phyloP scores from a whole-genome alignment of 2,888 invertebrate genomes.

The Cheilosia grossa region DNA sequence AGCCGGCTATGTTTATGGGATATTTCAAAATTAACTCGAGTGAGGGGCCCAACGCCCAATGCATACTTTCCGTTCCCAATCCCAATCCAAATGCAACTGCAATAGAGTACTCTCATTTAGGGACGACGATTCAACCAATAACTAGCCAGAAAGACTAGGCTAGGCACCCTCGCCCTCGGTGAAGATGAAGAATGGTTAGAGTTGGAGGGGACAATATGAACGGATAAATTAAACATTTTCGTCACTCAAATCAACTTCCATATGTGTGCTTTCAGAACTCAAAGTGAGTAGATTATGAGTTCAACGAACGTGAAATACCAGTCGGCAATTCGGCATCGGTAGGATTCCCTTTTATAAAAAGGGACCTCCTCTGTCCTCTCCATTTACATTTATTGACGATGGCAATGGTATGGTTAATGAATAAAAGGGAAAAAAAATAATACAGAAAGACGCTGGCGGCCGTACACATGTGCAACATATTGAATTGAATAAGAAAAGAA shows the following conservation, averaged over 20 bases:
- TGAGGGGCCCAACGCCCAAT: not conserved
- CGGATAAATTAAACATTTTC: too few relatives aligned
- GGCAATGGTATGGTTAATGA: not conserved
- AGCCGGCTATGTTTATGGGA: constrained; percentile 3
- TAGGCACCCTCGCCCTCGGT: too few relatives aligned
- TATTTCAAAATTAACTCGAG: constrained; percentile 10
- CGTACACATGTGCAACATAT: too few relatives aligned
- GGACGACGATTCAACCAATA: too few relatives aligned
- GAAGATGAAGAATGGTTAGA: too few relatives aligned
- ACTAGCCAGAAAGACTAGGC: too few relatives aligned
- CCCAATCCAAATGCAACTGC: too few relatives aligned
- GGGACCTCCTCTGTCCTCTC: not conserved
- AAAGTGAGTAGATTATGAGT: constrained; percentile 23
- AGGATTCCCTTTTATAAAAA: constrained; percentile 12
- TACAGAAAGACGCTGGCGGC: too few relatives aligned
- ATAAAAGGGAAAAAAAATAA: too few relatives aligned
- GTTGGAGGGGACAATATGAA: too few relatives aligned
- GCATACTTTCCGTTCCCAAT: not conserved
- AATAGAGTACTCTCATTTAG: too few relatives aligned
- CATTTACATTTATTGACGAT: not conserved
- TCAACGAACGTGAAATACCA: constrained; percentile 57
- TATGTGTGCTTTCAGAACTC: constrained; percentile 2
- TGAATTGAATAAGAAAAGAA: too few relatives aligned
- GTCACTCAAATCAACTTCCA: constrained; percentile 5
- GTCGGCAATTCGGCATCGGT: not conserved